These are phyloP conservation scores for Erpetoichthys calabaricus DNA, from an alignment of 2,797 vertebrate species.

Conservation along the genomic window DNA sequence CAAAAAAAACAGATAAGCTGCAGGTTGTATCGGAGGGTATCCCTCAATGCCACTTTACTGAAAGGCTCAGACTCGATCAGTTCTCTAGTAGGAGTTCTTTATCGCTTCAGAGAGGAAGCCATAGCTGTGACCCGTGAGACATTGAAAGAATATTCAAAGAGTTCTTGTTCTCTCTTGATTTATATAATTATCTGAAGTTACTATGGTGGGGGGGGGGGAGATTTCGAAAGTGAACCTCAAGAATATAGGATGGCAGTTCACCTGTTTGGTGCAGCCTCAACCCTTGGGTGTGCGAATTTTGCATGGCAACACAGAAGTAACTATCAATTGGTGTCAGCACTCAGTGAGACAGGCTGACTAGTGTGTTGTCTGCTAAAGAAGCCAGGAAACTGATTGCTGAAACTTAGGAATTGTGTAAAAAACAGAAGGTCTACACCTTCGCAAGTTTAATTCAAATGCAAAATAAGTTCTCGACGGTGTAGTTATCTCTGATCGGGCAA, in stretches of 20 bases:
- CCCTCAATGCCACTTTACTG: too few relatives aligned
- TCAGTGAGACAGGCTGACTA: constrained; percentile 18
- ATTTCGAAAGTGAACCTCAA: constrained; percentile 14
- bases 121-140: too few relatives aligned
- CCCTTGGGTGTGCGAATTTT: background rate
- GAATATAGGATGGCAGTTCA: constrained; percentile 15
- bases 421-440: too few relatives aligned
- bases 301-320: background rate
- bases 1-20: too few relatives aligned
- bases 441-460: background rate
- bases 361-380: constrained; percentile 12
- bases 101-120: too few relatives aligned
- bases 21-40: too few relatives aligned
- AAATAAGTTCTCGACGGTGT: background rate
- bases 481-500: constrained; percentile 12
- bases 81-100: too few relatives aligned
- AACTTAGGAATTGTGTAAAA: too few relatives aligned
- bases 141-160: too few relatives aligned
- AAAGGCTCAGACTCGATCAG: too few relatives aligned
- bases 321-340: constrained; percentile 8
- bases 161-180: too few relatives aligned
- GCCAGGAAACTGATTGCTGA: constrained; percentile 15
- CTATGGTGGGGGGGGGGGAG: constrained; percentile 17
- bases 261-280: constrained; percentile 13
- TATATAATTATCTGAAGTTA: too few relatives aligned